These are phyloP conservation scores for Copidosoma aretas DNA, from an alignment of 2,888 invertebrate species.

Conservation along the genomic window DNA sequence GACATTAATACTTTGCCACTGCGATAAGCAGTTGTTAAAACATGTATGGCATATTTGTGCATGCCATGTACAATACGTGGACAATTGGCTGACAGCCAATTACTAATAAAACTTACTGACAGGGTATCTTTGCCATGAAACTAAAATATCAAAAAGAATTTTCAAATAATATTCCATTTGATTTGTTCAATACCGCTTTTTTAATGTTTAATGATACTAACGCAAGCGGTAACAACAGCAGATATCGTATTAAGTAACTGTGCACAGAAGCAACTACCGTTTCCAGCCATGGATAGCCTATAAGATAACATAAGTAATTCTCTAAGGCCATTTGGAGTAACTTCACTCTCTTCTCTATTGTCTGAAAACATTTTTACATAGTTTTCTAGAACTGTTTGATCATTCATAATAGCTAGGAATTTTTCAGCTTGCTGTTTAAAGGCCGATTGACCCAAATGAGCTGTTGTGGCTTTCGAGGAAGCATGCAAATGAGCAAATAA, in stretches of 20 bases:
- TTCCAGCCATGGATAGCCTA: constrained; percentile 80
- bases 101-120: constrained; percentile 77
- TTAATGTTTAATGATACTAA: constrained; percentile 52
- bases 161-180: constrained; percentile 3
- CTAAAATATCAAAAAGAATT: constrained; percentile 52
- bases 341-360: constrained; percentile 57
- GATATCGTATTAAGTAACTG: constrained; percentile 75
- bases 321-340: constrained; percentile 72
- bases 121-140: constrained; percentile 80
- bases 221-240: constrained; percentile 78
- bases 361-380: constrained; percentile 70
- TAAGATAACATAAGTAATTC: constrained; percentile 76
- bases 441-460: constrained; percentile 68
- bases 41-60: constrained; percentile 73
- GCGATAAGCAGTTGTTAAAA: constrained; percentile 68
- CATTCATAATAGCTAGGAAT: constrained; percentile 65
- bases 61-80: constrained; percentile 78
- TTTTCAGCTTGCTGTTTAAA: constrained; percentile 80
- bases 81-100: constrained; percentile 83
- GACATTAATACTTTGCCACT: constrained; percentile 57
- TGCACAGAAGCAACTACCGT: constrained; percentile 69
- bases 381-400: constrained; percentile 70
- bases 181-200: constrained; percentile 13
- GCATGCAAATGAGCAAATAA: constrained; percentile 72
- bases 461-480: constrained; percentile 69